Evolutionary conservation across 1,140 invertebrate genomes (phyloP).

Genomic region (Gonioctena quinquepunctata): DNA sequence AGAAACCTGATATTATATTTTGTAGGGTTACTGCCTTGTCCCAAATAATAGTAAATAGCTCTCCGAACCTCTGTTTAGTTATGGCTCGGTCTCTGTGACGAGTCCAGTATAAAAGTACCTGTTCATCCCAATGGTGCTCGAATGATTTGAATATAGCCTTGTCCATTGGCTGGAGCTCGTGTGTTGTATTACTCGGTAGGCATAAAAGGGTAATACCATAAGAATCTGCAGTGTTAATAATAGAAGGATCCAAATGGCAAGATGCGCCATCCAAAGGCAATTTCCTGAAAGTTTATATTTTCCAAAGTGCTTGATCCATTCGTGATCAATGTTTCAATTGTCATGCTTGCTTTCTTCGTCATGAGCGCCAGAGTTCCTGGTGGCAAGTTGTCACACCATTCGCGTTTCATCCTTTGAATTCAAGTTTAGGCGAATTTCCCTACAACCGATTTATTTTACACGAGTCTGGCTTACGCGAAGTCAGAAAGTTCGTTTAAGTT

Average conservation of each 20-base stretch:
- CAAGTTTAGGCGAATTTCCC: no score
- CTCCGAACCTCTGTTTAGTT: slow-evolving; percentile 11
- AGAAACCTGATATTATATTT: no score
- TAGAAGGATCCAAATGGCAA: slow-evolving; percentile 47
- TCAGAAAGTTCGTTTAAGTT: no score
- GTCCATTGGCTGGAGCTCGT: slow-evolving; percentile 55
- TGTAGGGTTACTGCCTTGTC: slow-evolving; percentile 6
- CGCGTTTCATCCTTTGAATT: slow-evolving; percentile 40
- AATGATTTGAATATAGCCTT: slow-evolving; percentile 40
- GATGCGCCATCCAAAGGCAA: slow-evolving; percentile 50
- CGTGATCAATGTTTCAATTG: slow-evolving; percentile 42
- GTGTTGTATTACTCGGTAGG: slow-evolving; percentile 40
- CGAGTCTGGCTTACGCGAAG: no score
- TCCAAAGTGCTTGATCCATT: slow-evolving; percentile 48
- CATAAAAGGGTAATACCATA: not conserved
- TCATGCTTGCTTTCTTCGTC: slow-evolving; percentile 53
- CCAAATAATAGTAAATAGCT: slow-evolving; percentile 17
- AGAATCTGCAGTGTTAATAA: slow-evolving; percentile 29
- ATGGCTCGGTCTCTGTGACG: not conserved
- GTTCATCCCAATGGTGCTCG: slow-evolving; percentile 24
- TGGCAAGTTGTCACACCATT: slow-evolving; percentile 43
- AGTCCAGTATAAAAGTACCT: slow-evolving; percentile 12
- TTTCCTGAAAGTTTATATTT: slow-evolving; percentile 43
- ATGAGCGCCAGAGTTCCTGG: slow-evolving; percentile 40
- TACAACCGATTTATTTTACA: no score